These are phyloP conservation scores for Cheilosia vernalis DNA, from an alignment of 2,888 invertebrate species.

Conservation along the genomic window DNA sequence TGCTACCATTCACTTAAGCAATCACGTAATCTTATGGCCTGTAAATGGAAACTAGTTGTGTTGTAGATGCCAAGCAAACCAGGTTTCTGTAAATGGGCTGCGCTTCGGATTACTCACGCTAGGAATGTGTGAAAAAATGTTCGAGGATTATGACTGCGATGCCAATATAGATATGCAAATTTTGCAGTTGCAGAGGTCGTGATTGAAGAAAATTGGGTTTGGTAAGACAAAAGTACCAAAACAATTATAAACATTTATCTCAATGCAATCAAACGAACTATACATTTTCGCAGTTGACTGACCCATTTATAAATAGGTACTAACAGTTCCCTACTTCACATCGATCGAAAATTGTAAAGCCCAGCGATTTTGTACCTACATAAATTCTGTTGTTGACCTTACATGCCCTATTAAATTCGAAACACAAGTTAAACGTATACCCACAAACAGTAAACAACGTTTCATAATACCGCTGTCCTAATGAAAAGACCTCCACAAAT, in stretches of 20 bases:
- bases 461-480: background rate
- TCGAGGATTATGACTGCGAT: constrained; percentile 23
- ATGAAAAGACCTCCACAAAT: constrained; percentile 23
- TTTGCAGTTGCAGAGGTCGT: no score
- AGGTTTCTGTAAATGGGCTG: constrained; percentile 54
- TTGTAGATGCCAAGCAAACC: constrained; percentile 13
- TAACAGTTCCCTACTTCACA: no score
- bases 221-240: no score
- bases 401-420: background rate
- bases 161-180: constrained; percentile 26
- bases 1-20: constrained; percentile 65
- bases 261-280: no score
- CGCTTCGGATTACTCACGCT: constrained; percentile 24
- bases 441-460: constrained; percentile 3
- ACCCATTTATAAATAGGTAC: no score
- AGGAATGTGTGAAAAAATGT: constrained; percentile 63
- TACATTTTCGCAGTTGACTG: no score
- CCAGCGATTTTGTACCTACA: no score
- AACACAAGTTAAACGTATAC: background rate
- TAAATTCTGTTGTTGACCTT: no score
- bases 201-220: no score
- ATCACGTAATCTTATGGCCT: constrained; percentile 55
- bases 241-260: no score
- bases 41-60: constrained; percentile 57
- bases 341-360: no score